Evolutionary conservation across 2,888 invertebrate genomes (phyloP).

Genomic region (Icerya purchasi): DNA sequence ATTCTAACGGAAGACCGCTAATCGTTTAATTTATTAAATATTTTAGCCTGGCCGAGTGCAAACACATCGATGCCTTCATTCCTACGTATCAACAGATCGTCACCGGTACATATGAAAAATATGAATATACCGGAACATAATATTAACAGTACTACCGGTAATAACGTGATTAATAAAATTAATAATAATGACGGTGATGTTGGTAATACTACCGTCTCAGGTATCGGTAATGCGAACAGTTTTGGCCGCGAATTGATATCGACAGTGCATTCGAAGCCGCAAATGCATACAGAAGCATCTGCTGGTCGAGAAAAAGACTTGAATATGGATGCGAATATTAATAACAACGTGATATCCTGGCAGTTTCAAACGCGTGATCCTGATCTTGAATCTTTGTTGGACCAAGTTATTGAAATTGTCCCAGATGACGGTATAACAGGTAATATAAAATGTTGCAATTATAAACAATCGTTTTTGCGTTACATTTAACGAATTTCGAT

Average conservation of each 20-base stretch:
- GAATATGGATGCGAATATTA: slow-evolving; percentile 26
- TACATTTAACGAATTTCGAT: background rate
- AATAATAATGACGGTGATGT: no score
- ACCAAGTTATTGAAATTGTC: slow-evolving; percentile 63
- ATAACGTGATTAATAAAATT: no score
- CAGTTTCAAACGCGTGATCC: slow-evolving; percentile 31
- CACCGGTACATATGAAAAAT: background rate
- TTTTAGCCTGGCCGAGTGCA: background rate
- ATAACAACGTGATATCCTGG: slow-evolving; percentile 26
- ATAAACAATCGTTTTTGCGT: background rate
- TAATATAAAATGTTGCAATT: background rate
- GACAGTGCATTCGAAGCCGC: slow-evolving; percentile 19
- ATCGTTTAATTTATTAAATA: no score
- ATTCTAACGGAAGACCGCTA: no score
- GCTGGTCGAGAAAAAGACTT: slow-evolving; percentile 27
- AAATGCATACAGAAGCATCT: slow-evolving; percentile 22
- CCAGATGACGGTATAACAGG: slow-evolving; percentile 34
- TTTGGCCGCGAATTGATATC: slow-evolving; percentile 22
- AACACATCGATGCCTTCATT: background rate
- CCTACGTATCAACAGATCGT: background rate
- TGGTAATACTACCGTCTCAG: no score
- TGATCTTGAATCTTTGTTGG: slow-evolving; percentile 58
- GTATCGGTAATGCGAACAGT: background rate
- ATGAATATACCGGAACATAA: background rate
- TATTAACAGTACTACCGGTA: background rate